Evolutionary conservation across 2,797 vertebrate species (phyloP).

Genomic region (Enteromius treurensis): DNA sequence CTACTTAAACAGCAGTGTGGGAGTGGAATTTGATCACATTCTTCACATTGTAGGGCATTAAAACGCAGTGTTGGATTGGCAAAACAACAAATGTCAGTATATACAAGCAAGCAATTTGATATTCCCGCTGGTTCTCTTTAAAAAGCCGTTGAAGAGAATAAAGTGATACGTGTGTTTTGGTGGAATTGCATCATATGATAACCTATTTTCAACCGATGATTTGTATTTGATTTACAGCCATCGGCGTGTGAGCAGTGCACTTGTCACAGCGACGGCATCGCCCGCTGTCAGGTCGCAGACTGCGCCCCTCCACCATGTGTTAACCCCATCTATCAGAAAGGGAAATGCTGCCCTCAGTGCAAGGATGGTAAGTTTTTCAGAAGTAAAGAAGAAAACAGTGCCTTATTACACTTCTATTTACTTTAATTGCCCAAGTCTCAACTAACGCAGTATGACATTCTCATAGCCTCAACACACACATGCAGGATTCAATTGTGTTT

Average conservation of each 20-base stretch:
- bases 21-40: conserved; percentile 17
- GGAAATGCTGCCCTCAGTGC: conserved; percentile 85
- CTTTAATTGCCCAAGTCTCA: neutral
- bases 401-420: neutral
- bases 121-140: neutral
- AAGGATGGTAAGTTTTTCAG: conserved; percentile 74
- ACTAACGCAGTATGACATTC: neutral
- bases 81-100: conserved; percentile 1
- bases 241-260: conserved; percentile 87
- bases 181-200: neutral
- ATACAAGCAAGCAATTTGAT: neutral
- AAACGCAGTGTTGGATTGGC: neutral
- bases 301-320: conserved; percentile 86
- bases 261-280: conserved; percentile 83
- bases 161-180: neutral
- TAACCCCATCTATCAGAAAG: conserved; percentile 81
- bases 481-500: neutral
- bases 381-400: neutral
- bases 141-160: neutral
- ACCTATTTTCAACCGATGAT: neutral
- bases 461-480: neutral
- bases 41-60: conserved; percentile 1
- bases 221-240: conserved; percentile 71
- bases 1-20: conserved; percentile 47
- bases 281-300: conserved; percentile 83